phyloP scores from a whole-genome alignment of 2,113 vertebrate genomes.

The Leucosticte australis region DNA sequence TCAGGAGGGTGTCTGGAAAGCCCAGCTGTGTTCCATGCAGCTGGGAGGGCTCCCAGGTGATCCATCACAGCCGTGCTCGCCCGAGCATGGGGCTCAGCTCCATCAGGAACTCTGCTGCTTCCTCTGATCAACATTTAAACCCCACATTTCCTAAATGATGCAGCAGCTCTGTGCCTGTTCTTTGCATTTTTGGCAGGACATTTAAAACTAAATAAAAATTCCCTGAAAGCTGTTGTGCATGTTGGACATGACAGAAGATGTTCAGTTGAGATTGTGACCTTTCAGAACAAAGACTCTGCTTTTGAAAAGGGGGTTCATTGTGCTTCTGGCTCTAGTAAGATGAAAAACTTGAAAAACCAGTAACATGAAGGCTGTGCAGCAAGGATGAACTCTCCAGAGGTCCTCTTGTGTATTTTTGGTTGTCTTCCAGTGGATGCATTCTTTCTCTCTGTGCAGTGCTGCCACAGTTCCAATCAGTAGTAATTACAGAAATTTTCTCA shows the following conservation, averaged over 20 bases:
- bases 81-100: background rate
- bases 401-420: background rate
- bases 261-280: constrained; percentile 21
- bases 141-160: background rate
- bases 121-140: background rate
- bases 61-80: background rate
- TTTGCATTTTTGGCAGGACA: constrained; percentile 12
- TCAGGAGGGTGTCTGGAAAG: background rate
- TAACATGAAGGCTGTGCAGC: background rate
- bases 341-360: constrained; percentile 14
- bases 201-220: background rate
- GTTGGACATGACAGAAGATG: constrained; percentile 10
- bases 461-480: constrained; percentile 23
- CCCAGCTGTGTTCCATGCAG: background rate
- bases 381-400: background rate
- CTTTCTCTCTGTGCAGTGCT: background rate
- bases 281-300: constrained; percentile 20
- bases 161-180: background rate
- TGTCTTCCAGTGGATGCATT: background rate
- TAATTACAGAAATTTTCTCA: constrained; percentile 31
- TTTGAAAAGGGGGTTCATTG: constrained; percentile 20
- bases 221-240: background rate
- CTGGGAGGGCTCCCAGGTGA: background rate
- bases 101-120: background rate
- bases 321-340: constrained; percentile 25